Percentiles rank a stretch among this genome's conserved stretches.
These are phyloP conservation scores for Trinectes maculatus DNA, from an alignment of 2,113 vertebrate species.

Conservation along the genomic window DNA sequence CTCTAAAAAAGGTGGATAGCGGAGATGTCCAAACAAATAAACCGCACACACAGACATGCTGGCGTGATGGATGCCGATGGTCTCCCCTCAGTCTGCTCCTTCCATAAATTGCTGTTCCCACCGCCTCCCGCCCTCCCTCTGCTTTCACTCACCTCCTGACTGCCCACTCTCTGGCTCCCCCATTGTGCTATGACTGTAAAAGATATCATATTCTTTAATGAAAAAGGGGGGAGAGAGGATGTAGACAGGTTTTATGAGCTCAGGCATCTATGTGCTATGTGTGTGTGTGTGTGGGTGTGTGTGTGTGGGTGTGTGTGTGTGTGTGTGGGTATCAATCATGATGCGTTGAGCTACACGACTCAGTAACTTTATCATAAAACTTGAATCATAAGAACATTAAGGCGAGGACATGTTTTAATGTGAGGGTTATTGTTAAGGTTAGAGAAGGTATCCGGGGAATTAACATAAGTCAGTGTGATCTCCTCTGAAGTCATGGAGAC, in stretches of 20 bases:
- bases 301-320: too few species aligned
- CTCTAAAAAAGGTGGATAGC: constrained; percentile 35
- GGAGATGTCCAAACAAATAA: constrained; percentile 1
- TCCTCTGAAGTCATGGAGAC: neutral
- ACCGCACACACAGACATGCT: constrained; percentile 11
- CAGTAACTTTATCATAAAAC: too few species aligned
- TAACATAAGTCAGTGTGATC: neutral
- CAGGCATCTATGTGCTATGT: too few species aligned
- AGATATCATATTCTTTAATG: constrained; percentile 38
- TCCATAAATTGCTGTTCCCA: constrained; percentile 25
- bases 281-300: too few species aligned
- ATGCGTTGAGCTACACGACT: too few species aligned
- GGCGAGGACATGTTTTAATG: neutral
- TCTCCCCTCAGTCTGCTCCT: constrained; percentile 17
- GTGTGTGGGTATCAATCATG: too few species aligned
- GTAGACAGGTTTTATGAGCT: constrained; percentile 33
- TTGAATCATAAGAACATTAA: too few species aligned
- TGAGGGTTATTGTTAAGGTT: neutral
- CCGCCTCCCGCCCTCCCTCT: neutral
- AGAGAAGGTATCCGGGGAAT: neutral
- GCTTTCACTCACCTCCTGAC: constrained; percentile 36
- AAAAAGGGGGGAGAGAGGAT: neutral
- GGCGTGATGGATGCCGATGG: constrained; percentile 50
- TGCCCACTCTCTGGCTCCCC: neutral
- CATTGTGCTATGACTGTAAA: constrained; percentile 38